Percentiles rank a stretch among this genome's conserved stretches.
Evolutionary conservation across 2,797 vertebrate species (phyloP).

Genomic region (Darevskia mixta): DNA sequence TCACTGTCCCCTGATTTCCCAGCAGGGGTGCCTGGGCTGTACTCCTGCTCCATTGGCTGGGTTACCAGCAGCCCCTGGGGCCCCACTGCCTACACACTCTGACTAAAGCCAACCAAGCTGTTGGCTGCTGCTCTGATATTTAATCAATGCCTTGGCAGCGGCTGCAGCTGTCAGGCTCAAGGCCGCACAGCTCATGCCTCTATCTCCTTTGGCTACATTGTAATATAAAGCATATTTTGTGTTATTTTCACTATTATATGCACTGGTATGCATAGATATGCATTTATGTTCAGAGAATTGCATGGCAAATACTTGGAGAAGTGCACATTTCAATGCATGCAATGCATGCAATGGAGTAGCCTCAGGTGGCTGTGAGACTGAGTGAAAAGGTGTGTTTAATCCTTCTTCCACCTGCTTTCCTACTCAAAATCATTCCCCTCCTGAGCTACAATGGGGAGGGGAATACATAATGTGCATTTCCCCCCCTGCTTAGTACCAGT

Average conservation of each 20-base stretch:
- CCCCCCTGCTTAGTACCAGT: too few species aligned
- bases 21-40: fast-evolving
- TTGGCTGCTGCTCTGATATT: neutral
- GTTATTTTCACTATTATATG: too few species aligned
- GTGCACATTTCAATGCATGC: neutral
- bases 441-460: too few species aligned
- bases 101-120: neutral
- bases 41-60: neutral
- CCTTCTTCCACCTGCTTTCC: neutral
- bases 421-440: neutral
- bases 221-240: too few species aligned
- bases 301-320: too few species aligned
- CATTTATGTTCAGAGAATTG: too few species aligned
- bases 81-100: neutral
- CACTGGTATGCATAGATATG: too few species aligned
- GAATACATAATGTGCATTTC: too few species aligned
- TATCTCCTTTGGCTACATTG: neutral
- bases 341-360: neutral
- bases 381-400: neutral
- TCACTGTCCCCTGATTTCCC: neutral
- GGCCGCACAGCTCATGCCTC: neutral
- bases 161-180: neutral
- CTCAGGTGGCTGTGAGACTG: neutral
- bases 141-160: slow-evolving; percentile 31
- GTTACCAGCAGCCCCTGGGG: fast-evolving